Evolutionary conservation across 1,140 invertebrate species (phyloP), one percentile per base, ranked within the genome.

Genomic region (Halesus radiatus): DNA sequence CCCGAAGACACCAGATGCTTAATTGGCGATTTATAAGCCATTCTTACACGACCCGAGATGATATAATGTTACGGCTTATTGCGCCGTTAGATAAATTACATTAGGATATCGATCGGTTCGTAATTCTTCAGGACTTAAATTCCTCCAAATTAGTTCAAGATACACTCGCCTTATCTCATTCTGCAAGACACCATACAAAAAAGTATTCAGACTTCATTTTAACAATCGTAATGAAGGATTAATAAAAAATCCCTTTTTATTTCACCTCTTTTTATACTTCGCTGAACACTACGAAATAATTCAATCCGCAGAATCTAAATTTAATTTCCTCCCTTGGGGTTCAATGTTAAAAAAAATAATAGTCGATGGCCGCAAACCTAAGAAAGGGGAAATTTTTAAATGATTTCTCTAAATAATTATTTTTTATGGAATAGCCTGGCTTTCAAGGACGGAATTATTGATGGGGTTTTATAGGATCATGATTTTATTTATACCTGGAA

Each of bases 21-120:
- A 83, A 83, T 83, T 81, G 82, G 77, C 82, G 82, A 83, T 83
- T 83, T 83, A 81, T 81, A 83, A 83, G 80, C 82, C 82, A 81
- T 80, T 83, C 80, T 83, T 83, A 80, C 79, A 29, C 76, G 79
- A 79, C 82, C 82, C 79, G 76, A 80, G 76, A 80, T 83, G 82
- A 83, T 83, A 83, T 83, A 83, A 83, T 83, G 82, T 83, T 79
- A 80, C 82, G 82, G 82, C 79, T 81, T 83, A 83, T 79, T 83
- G 62, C 79, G 76, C 82, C 82, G 79, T 83, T 83, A 83, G 76
- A 83, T 83, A 83, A 83, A 83, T 83, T 83, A 83, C 78, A 83
- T 83, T 83, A 81, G 79, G 79, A 83, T 80, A 80, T 73, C 82
- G 78, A 80, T 83, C 76, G 74, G 70, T 81, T 78, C 77, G 72